A percentile compares a stretch with the other conserved stretches of the same genome.
Evolutionary conservation across 2,888 invertebrate genomes (phyloP).

Genomic region (Diplazon laetatorius): DNA sequence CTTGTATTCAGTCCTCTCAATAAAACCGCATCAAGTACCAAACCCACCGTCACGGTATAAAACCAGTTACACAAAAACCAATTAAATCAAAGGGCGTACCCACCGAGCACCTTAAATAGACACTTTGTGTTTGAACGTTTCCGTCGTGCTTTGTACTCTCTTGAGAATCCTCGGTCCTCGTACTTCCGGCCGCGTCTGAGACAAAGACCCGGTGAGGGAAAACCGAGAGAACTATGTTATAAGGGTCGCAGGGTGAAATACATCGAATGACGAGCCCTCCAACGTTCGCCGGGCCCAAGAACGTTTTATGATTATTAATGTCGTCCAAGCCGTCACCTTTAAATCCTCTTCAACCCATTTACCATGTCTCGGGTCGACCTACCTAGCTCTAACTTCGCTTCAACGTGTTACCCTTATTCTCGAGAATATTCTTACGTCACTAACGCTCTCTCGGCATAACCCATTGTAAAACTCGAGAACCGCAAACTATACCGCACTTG

Average conservation of each 20-base stretch:
- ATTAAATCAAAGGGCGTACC: too few relatives aligned
- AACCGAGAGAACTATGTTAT: neutral
- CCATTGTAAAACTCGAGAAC: constrained; percentile 32
- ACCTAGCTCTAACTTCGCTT: constrained; percentile 18
- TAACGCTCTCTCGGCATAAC: neutral
- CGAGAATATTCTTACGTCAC: constrained; percentile 33
- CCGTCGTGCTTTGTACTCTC: too few relatives aligned
- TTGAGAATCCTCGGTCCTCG: too few relatives aligned
- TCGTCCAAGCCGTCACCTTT: constrained; percentile 29
- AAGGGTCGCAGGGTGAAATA: neutral
- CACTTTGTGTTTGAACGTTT: too few relatives aligned
- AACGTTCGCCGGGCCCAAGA: neutral
- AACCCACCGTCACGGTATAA: too few relatives aligned
- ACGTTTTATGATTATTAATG: constrained; percentile 47
- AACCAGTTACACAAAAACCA: too few relatives aligned
- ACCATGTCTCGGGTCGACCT: constrained; percentile 10
- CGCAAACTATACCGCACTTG: neutral
- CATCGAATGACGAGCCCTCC: constrained; percentile 28
- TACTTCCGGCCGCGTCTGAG: neutral
- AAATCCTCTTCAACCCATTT: constrained; percentile 36
- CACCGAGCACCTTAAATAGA: too few relatives aligned
- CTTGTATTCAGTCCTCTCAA: too few relatives aligned
- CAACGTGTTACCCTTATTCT: too few relatives aligned
- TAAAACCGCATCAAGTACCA: too few relatives aligned
- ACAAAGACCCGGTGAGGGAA: neutral